A percentile compares a stretch with the other conserved stretches of the same genome.
These are phyloP conservation scores for Terebella lapidaria DNA, from an alignment of 2,888 invertebrate species.

Conservation along the genomic window DNA sequence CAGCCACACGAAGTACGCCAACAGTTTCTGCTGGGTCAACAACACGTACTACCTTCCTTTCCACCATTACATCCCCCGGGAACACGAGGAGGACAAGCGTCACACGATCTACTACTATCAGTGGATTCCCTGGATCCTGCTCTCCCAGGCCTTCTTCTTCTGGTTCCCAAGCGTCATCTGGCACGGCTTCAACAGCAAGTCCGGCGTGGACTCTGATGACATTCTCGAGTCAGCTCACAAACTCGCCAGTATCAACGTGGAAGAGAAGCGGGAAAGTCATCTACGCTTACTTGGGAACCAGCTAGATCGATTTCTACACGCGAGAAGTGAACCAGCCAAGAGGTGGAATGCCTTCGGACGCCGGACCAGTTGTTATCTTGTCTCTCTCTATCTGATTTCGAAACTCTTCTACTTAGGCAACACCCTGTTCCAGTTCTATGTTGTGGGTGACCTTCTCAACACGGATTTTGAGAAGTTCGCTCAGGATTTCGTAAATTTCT, in stretches of 20 bases:
- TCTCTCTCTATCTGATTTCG: slow-evolving; percentile 52
- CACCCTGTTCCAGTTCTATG: slow-evolving; percentile 53
- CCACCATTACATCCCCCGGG: slow-evolving; percentile 20
- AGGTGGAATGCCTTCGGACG: slow-evolving; percentile 5
- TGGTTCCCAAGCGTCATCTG: slow-evolving; percentile 52
- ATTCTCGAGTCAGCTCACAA: slow-evolving; percentile 18
- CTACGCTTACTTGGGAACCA: slow-evolving; percentile 21
- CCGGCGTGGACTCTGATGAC: slow-evolving; percentile 24
- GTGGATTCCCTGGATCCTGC: slow-evolving; percentile 44
- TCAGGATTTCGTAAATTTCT: slow-evolving; percentile 8
- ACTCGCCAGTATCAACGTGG: slow-evolving; percentile 13
- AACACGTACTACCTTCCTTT: slow-evolving; percentile 30
- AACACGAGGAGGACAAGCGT: slow-evolving; percentile 21
- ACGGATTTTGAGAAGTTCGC: slow-evolving; percentile 49
- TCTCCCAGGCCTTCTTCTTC: slow-evolving; percentile 48
- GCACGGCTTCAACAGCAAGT: slow-evolving; percentile 48
- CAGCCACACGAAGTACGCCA: slow-evolving; percentile 23
- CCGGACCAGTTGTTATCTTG: slow-evolving; percentile 55
- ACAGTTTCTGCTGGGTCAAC: slow-evolving; percentile 30
- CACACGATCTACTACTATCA: slow-evolving; percentile 34
- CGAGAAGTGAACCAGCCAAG: background rate
- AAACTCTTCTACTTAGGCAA: slow-evolving; percentile 53
- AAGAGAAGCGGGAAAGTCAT: slow-evolving; percentile 9
- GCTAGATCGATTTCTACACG: slow-evolving; percentile 21
- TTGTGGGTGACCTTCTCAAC: slow-evolving; percentile 55